Percentiles rank a stretch among this genome's conserved stretches.
These are phyloP conservation scores for Limnephilus marmoratus DNA, from an alignment of 2,888 invertebrate genomes.

Conservation along the genomic window DNA sequence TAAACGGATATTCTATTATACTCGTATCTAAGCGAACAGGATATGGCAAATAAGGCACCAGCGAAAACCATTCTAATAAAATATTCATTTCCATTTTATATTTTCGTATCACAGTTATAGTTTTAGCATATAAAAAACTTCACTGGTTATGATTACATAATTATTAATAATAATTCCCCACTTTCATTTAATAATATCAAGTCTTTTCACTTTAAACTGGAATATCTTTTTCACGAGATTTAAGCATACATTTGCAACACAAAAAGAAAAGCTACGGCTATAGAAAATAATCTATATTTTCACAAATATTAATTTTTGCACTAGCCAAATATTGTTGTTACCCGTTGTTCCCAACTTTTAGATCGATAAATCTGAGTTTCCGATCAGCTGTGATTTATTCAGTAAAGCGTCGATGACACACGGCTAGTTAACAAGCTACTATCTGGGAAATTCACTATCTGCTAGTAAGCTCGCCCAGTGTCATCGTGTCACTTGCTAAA, in stretches of 20 bases:
- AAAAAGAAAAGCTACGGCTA: background rate
- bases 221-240: background rate
- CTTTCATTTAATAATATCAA: background rate
- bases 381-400: too few species aligned
- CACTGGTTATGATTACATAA: too few species aligned
- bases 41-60: background rate
- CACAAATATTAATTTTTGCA: background rate
- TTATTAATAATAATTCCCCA: background rate
- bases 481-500: too few species aligned
- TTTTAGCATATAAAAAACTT: too few species aligned
- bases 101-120: background rate
- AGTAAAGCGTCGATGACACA: too few species aligned
- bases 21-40: background rate
- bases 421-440: too few species aligned
- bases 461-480: too few species aligned
- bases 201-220: background rate
- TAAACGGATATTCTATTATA: background rate
- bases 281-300: background rate
- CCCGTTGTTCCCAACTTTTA: background rate
- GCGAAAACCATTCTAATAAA: background rate
- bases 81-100: background rate
- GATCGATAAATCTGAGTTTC: too few species aligned
- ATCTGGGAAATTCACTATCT: too few species aligned
- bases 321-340: background rate
- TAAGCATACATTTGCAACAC: background rate